Conservation (phyloP, 2,797 vertebrate genomes). For the Karalla daura region DNA sequence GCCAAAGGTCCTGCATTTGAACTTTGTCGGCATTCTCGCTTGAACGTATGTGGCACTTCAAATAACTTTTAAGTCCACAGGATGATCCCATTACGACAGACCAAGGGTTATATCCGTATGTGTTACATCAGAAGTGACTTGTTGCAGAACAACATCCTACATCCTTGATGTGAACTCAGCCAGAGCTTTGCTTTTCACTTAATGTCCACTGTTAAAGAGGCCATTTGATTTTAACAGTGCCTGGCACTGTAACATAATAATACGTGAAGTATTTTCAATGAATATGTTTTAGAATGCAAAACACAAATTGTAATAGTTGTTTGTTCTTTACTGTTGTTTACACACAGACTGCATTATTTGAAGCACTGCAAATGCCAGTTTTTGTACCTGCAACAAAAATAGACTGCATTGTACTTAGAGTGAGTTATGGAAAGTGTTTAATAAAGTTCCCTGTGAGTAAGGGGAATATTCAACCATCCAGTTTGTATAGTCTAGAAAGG, state of each 20-base stretch:
- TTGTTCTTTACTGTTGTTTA: too few species aligned
- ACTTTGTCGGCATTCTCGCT: constrained; percentile 21
- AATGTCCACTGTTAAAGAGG: neutral
- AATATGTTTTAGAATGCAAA: neutral
- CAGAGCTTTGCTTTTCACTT: constrained; percentile 26
- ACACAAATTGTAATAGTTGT: too few species aligned
- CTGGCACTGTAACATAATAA: too few species aligned
- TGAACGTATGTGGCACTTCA: constrained; percentile 48
- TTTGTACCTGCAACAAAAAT: too few species aligned
- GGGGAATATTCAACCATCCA: too few species aligned
- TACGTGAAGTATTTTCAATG: neutral
- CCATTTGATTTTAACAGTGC: constrained; percentile 4
- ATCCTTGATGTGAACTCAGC: constrained; percentile 36
- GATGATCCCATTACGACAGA: constrained; percentile 85
- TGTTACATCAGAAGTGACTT: constrained; percentile 78
- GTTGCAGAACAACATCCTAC: constrained; percentile 48
- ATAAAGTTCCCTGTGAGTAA: too few species aligned
- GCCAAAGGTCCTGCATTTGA: constrained; percentile 3
- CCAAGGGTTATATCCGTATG: constrained; percentile 72
- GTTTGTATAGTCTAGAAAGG: too few species aligned
- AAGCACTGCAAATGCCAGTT: too few species aligned
- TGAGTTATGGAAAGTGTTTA: too few species aligned
- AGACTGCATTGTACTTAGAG: too few species aligned
- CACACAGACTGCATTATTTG: too few species aligned
- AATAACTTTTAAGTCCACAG: constrained; percentile 80